Evolutionary conservation across 2,113 vertebrate genomes (phyloP).

Genomic region (Cebus imitator): DNA sequence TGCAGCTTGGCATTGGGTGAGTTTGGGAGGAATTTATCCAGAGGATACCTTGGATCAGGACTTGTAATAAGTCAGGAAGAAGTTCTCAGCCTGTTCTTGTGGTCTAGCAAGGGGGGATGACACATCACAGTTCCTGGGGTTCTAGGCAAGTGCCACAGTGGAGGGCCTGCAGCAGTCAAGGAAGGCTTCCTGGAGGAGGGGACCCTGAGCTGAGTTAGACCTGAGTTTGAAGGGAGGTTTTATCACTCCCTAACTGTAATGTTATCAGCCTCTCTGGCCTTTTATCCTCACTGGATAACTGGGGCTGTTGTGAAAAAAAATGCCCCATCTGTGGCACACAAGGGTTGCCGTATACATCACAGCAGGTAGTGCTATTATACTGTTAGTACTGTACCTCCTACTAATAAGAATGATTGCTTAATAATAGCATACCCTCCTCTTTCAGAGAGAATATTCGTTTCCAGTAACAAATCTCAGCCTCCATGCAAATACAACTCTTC

Average conservation of each 20-base stretch:
- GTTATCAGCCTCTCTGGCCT: background rate
- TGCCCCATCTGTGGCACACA: too few species aligned
- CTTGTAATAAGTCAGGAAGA: background rate
- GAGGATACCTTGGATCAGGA: background rate
- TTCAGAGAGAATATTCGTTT: background rate
- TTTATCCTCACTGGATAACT: background rate
- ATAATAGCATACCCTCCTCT: background rate
- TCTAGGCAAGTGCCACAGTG: background rate
- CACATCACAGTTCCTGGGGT: background rate
- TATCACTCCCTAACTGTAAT: background rate
- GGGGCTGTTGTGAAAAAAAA: background rate
- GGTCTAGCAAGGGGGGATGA: background rate
- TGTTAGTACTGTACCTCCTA: background rate
- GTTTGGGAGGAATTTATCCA: background rate
- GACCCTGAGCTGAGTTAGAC: background rate
- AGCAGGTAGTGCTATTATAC: fast-evolving
- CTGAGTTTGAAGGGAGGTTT: background rate
- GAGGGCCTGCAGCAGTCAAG: background rate
- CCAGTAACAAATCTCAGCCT: background rate
- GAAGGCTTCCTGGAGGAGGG: slow-evolving; percentile 14
- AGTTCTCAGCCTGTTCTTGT: background rate
- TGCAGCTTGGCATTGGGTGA: background rate
- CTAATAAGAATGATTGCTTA: background rate
- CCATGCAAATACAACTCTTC: background rate
- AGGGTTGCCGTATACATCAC: too few species aligned